A percentile compares a stretch with the other conserved stretches of the same genome.
Evolutionary conservation across 2,797 vertebrate genomes (phyloP).

Genomic region (Anomalospiza imberbis): DNA sequence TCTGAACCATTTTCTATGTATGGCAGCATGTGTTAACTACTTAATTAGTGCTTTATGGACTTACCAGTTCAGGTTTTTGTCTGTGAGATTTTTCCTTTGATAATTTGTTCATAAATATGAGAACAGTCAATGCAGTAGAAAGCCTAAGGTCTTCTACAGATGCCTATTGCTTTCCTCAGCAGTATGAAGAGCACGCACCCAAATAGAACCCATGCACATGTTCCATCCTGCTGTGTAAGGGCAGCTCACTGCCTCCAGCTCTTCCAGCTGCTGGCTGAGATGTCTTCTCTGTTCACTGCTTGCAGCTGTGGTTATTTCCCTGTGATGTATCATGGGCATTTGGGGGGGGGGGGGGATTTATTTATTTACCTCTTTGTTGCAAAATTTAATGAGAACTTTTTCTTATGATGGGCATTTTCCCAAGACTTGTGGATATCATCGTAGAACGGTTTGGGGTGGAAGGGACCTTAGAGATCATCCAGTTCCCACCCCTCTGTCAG

Average conservation of each 20-base stretch:
- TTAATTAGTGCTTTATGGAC: neutral
- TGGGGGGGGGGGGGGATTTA: rapidly evolving
- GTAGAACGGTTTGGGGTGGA: neutral
- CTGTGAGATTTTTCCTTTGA: neutral
- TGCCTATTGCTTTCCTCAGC: neutral
- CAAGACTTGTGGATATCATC: neutral
- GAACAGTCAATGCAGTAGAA: neutral
- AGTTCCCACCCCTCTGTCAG: neutral
- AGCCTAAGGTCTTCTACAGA: neutral
- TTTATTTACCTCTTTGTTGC: neutral
- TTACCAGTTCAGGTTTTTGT: neutral
- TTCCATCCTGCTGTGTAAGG: neutral
- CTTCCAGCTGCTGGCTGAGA: neutral
- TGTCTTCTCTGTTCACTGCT: neutral
- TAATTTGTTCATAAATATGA: neutral
- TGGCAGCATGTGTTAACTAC: neutral
- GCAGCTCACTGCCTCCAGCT: neutral
- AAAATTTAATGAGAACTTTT: neutral
- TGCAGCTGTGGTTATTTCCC: neutral
- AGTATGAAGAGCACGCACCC: rapidly evolving
- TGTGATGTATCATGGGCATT: neutral
- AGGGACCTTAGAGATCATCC: neutral
- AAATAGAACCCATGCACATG: rapidly evolving
- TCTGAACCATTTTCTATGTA: neutral
- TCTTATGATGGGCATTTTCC: neutral